These are phyloP conservation scores for Tipula unca DNA, from an alignment of 2,888 invertebrate genomes.

Conservation along the genomic window DNA sequence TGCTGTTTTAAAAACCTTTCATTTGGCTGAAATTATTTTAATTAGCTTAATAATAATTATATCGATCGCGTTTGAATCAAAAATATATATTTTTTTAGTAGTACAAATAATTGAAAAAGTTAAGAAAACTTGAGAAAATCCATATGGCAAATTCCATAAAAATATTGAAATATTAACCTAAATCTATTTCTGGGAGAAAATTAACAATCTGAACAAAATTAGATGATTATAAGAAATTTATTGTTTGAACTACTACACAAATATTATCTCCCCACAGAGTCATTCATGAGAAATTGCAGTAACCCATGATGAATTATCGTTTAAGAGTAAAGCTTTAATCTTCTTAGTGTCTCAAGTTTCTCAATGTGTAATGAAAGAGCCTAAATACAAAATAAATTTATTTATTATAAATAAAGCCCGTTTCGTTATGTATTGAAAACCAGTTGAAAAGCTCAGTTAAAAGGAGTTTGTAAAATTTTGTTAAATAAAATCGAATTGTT, in stretches of 20 bases:
- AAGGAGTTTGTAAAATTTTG: too few species aligned
- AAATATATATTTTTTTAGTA: not conserved
- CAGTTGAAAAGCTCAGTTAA: too few species aligned
- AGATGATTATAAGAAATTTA: too few species aligned
- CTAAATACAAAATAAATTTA: too few species aligned
- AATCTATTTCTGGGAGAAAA: not conserved
- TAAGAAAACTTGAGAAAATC: not conserved
- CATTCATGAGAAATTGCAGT: not conserved
- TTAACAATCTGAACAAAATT: not conserved
- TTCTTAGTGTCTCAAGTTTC: too few species aligned
- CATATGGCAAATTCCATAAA: not conserved
- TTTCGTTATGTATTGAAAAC: too few species aligned
- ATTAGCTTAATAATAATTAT: not conserved
- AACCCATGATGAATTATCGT: not conserved
- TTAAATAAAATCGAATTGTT: too few species aligned
- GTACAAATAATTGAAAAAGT: not conserved
- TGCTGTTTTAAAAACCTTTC: not conserved
- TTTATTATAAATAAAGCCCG: too few species aligned
- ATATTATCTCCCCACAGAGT: too few species aligned
- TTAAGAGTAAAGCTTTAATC: too few species aligned
- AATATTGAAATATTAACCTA: not conserved
- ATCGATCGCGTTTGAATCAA: not conserved
- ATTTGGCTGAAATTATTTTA: not conserved
- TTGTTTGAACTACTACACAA: too few species aligned
- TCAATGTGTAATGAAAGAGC: too few species aligned